These are phyloP conservation scores for Lathronympha strigana DNA, from an alignment of 2,888 invertebrate species.

Conservation along the genomic window DNA sequence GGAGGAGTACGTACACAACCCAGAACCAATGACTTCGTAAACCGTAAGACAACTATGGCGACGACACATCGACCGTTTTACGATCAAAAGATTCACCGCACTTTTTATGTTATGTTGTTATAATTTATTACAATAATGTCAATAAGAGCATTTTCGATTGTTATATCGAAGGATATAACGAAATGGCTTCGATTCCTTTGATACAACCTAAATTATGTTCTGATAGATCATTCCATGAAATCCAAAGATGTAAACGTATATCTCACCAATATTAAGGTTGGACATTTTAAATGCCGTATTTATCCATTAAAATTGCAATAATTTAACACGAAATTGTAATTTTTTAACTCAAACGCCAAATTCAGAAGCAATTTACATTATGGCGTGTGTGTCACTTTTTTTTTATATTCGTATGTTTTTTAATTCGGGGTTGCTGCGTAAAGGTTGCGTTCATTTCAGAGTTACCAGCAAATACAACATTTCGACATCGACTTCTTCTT, in stretches of 20 bases:
- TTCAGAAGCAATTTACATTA: conserved; percentile 82
- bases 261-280: conserved; percentile 77
- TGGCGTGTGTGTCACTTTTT: conserved; percentile 84
- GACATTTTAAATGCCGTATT: conserved; percentile 77
- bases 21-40: conserved; percentile 68
- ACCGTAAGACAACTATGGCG: conserved; percentile 76
- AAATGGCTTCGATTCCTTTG: conserved; percentile 81
- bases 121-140: conserved; percentile 48
- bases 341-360: conserved; percentile 81
- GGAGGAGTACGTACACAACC: conserved; percentile 69
- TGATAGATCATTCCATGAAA: conserved; percentile 53
- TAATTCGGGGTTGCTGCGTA: conserved; percentile 56
- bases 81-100: conserved; percentile 53
- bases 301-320: conserved; percentile 63
- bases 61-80: conserved; percentile 63
- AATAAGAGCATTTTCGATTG: conserved; percentile 56
- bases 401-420: conserved; percentile 66
- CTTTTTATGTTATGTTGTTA: conserved; percentile 51
- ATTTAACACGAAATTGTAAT: conserved; percentile 70
- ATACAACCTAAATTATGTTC: conserved; percentile 75
- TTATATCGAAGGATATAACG: conserved; percentile 66
- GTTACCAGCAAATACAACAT: conserved; percentile 22
- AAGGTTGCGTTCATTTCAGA: conserved; percentile 23
- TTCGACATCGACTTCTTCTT: neutral
- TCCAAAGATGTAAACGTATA: conserved; percentile 42